Evolutionary conservation across 35 echinoderm and acorn worm species (phyloP), one percentile per base, ranked within the genome.

Genomic region (Lytechinus pictus): DNA sequence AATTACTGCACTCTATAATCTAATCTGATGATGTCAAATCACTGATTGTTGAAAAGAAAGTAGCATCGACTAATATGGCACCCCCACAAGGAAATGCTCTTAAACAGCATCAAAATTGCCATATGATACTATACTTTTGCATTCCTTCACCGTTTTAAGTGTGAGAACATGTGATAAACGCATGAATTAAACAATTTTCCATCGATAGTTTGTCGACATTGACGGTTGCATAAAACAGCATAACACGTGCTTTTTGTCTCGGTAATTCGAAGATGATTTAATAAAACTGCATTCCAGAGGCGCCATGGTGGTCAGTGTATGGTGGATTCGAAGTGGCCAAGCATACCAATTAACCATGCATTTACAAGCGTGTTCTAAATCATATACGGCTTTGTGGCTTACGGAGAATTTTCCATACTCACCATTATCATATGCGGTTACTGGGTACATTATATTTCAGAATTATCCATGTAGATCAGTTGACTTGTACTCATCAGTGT

Each of bases 251-350:
- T 79, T 44, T 79, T 16, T 72, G 14, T 16, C 66, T 79, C 21
- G 66, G 66, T 79, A 79, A 79, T 79, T 79, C 66, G 19, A 79
- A 79, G 66, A 24, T 79, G 66, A 79, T 79, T 79, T n/a, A 79
- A 79, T 79, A 5, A 79, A 79, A 79, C n/a, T 16, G 66, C 19
- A 79, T 79, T n/a, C n/a, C 66, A 1, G 4, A 79, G 66, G 66
- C 66, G 66, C 66, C 66, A 79, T 8, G 66, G 66, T 79, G 66
- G 66, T 79, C 66, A 79, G 66, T 79, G n/a, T 16, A 8, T 24
- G 7, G 66, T 7, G 66, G 8, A 24, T 79, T 79, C n/a, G 21
- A 24, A 79, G 66, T 79, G 66, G 66, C 66, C 66, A 79, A 24
- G 66, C 66, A 79, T 79, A 24, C 66, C 24, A 79, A 79, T 79